Evolutionary conservation across 2,797 vertebrate species (phyloP), one percentile per base, ranked within the genome.

Genomic region (Toxotes lorentzi): DNA sequence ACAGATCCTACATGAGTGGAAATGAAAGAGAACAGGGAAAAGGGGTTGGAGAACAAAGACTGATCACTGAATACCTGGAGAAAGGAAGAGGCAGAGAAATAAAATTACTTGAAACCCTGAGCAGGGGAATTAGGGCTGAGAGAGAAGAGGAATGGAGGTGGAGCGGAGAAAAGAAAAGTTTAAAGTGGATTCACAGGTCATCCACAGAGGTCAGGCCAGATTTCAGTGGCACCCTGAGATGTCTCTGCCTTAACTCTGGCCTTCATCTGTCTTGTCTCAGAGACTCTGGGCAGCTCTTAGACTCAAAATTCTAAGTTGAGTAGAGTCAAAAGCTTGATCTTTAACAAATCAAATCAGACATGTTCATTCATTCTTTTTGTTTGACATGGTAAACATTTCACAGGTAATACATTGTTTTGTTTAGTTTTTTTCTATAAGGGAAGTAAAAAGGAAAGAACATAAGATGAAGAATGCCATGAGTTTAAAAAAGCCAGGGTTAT

Each of bases 121-220:
- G 3, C n/a, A 23, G 11, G n/a, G 48, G 48, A 51, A 51, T 23
- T 51, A 51, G 4, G 10, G 48, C n/a, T 23, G 48, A n/a, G 12
- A 23, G 11, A 23, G 6, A 51, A 51, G 2, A 8, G 50, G 45
- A 24, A 14, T n/a, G 23, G 48, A 27, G 47, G 59, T 63, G 53
- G 30, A 54, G 64, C 64, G 38, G 53, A 53, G 59, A 48, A 24
- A 32, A 34, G 70, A 81, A 54, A 69, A 72, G 58, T 59, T 67
- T 72, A 74, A 51, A 77, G 58, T 67, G 69, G 56, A 72, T 69
- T 70, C 65, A 9, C 34, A 67, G 79, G 63, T 66, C 78, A 67
- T 43, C n/a, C 27, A 56, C 30, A n/a, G 48, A 41, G 56, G 51
- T 74, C 45, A 65, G 19, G 17, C 27, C 34, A 66, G 43, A 41